A percentile compares a stretch with the other conserved stretches of the same genome.
Evolutionary conservation across 2,113 vertebrate genomes (phyloP).

Genomic region (Excalfactoria chinensis): DNA sequence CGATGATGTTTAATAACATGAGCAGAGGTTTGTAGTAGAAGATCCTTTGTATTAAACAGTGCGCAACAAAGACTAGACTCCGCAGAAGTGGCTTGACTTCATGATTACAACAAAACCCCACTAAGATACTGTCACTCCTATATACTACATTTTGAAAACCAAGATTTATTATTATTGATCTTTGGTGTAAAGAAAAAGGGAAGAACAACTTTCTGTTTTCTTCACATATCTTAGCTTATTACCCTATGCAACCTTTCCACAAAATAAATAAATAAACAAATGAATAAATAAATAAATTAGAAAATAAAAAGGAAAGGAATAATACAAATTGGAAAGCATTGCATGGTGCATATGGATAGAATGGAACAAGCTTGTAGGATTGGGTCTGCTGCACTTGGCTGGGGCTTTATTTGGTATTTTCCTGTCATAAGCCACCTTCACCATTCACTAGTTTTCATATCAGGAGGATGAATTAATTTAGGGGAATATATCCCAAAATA

Average conservation of each 20-base stretch:
- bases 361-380: background rate
- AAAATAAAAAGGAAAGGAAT: background rate
- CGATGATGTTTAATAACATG: background rate
- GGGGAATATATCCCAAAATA: background rate
- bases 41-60: background rate
- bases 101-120: background rate
- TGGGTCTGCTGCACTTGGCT: background rate
- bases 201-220: background rate
- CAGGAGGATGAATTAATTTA: background rate
- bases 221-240: background rate
- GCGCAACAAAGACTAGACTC: background rate
- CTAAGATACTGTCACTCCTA: background rate
- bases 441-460: background rate
- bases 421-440: background rate
- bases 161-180: constrained; percentile 25
- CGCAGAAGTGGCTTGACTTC: background rate
- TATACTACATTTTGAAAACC: background rate
- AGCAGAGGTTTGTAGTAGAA: background rate
- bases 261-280: too few relatives aligned
- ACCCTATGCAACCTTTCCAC: background rate
- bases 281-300: too few relatives aligned
- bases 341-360: background rate
- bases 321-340: background rate
- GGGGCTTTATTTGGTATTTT: background rate
- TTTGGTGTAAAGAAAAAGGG: background rate